phyloP scores from a whole-genome alignment of 2,113 vertebrate species.

The human (Homo sapiens) region DNA sequence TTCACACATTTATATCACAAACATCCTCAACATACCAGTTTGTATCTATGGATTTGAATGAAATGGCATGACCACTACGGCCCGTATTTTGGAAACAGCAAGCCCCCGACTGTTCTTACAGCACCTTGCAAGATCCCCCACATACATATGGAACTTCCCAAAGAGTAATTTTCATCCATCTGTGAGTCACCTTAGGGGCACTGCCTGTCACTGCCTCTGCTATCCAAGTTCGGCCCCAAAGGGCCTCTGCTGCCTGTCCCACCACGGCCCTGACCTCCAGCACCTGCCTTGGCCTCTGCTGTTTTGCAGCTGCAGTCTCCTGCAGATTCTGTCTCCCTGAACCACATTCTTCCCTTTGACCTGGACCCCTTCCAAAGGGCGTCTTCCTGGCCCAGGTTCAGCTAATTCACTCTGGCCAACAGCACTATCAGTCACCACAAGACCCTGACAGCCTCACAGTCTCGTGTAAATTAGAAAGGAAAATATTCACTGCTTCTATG shows the following conservation, averaged over 20 bases:
- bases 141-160: neutral
- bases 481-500: neutral
- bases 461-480: constrained; percentile 48
- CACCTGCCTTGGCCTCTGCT: neutral
- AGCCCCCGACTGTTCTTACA: neutral
- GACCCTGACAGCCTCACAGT: constrained; percentile 12
- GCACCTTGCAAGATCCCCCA: too few species aligned
- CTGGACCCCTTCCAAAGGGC: neutral
- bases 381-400: neutral
- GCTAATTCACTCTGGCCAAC: neutral
- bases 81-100: neutral
- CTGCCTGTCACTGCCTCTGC: neutral
- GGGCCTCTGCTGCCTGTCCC: neutral
- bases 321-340: neutral
- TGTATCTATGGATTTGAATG: neutral
- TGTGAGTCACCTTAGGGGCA: neutral
- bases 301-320: constrained; percentile 12
- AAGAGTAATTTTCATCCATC: neutral
- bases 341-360: constrained; percentile 57
- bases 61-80: neutral
- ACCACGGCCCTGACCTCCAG: neutral
- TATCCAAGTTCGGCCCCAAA: neutral
- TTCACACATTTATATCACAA: neutral
- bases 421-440: constrained; percentile 14
- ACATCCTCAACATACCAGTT: neutral